Evolutionary conservation across 2,797 vertebrate species (phyloP).

Genomic region (Pogonophryne albipinna): DNA sequence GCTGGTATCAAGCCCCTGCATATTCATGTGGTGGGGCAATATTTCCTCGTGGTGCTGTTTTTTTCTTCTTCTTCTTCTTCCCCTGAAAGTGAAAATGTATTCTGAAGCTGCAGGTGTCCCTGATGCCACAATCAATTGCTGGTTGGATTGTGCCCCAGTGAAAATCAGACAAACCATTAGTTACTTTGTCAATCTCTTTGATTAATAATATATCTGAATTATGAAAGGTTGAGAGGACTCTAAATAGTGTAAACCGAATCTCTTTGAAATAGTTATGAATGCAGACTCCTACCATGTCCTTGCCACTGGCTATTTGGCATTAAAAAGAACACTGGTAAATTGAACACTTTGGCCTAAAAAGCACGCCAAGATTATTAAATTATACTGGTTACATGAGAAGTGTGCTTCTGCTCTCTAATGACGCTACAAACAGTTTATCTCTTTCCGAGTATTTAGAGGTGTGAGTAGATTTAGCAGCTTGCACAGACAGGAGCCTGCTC

Average conservation of each 20-base stretch:
- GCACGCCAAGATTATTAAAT: constrained; percentile 12
- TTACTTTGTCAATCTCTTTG: constrained; percentile 80
- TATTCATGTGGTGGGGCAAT: constrained; percentile 88
- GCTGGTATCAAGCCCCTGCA: constrained; percentile 87
- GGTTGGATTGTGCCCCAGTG: constrained; percentile 80
- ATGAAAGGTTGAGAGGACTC: constrained; percentile 69
- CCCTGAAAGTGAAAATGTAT: constrained; percentile 84
- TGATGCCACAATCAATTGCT: constrained; percentile 86
- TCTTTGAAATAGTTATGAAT: constrained; percentile 71
- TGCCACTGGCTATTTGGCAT: constrained; percentile 33
- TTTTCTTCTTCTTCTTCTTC: constrained; percentile 61
- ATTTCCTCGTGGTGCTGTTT: constrained; percentile 79
- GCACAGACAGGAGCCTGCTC: constrained; percentile 29
- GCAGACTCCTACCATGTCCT: constrained; percentile 30
- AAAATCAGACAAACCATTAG: constrained; percentile 84
- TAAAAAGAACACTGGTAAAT: constrained; percentile 34
- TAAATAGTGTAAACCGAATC: constrained; percentile 62
- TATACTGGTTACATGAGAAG: constrained; percentile 1
- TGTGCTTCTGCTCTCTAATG: constrained; percentile 6
- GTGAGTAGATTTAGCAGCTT: constrained; percentile 38
- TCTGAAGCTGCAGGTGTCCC: constrained; percentile 88
- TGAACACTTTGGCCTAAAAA: constrained; percentile 40
- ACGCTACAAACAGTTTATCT: constrained; percentile 14
- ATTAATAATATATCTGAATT: constrained; percentile 81
- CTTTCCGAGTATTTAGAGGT: constrained; percentile 23